Percentiles rank a stretch among this genome's conserved stretches.
Evolutionary conservation across 2,113 vertebrate species (phyloP).

Genomic region (Istiophorus platypterus): DNA sequence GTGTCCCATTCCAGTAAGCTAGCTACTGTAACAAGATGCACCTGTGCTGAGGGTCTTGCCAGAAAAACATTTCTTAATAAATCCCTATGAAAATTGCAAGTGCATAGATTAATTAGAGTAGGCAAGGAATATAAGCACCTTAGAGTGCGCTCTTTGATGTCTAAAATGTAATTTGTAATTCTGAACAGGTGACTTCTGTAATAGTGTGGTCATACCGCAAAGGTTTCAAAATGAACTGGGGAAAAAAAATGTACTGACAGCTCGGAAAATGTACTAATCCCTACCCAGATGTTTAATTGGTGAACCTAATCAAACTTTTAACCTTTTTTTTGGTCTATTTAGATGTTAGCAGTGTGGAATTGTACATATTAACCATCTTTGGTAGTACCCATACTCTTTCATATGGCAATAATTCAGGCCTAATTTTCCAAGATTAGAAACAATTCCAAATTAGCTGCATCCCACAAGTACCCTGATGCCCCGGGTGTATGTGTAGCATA

Average conservation of each 20-base stretch:
- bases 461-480: conserved; percentile 5
- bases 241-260: neutral
- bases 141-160: conserved; percentile 28
- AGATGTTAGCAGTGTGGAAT: neutral
- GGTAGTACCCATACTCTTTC: neutral
- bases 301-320: neutral
- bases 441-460: conserved; percentile 34
- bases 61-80: conserved; percentile 51
- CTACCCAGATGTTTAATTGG: neutral
- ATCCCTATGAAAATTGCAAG: conserved; percentile 38
- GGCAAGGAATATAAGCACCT: conserved; percentile 19
- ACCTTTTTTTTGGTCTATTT: neutral
- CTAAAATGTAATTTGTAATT: conserved; percentile 22
- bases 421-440: conserved; percentile 15
- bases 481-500: conserved; percentile 20
- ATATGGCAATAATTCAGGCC: conserved; percentile 32
- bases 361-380: conserved; percentile 9
- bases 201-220: neutral
- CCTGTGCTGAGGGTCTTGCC: conserved; percentile 32
- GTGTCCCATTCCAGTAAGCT: neutral
- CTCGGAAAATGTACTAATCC: neutral
- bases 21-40: conserved; percentile 42
- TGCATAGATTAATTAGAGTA: conserved; percentile 33
- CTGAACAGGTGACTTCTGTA: conserved; percentile 17
- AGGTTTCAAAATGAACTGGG: neutral